Evolutionary conservation across 2,888 invertebrate species (phyloP), one percentile per base, ranked within the genome.

Genomic region (Drosophila ezoana): DNA sequence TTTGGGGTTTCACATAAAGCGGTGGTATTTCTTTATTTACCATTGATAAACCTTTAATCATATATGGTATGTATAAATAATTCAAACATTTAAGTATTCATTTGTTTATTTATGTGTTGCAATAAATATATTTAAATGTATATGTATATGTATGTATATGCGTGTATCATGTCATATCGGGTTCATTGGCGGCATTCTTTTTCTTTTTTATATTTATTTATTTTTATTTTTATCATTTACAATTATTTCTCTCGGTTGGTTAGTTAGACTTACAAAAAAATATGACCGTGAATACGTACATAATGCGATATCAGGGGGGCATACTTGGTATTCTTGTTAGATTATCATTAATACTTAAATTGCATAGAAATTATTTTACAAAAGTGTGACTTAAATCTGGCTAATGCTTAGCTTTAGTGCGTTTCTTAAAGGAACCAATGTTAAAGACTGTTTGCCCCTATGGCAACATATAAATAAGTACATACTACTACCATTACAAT

Each of bases 11-110:
- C 90, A 91, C 91, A 91, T 91, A 91, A 91, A 91, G 91, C 91
- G 91, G 91, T 91, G 91, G 91, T 91, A 90, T 90, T 90, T 91
- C 87, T 90, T 91, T 91, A 90, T 90, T 90, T 90, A 90, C 87
- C 90, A 90, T 90, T 87, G 83, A 85, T 86, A 87, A 84, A 90
- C 90, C 80, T 76, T 80, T 78, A 87, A 79, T 79, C 79, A 75
- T 81, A 84, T 89, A 86, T 82, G 61, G 73, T 85, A 66, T 87
- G 63, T 79, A 83, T 87, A 88, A 88, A 88, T 89, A 89, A 85
- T 88, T 73, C 72, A 89, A 86, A 89, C 81, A 86, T 83, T 70
- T 65, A 75, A 60, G 79, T 68, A 74, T 76, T 76, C 66, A 72
- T 69, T 78, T 76, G 62, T 49, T 78, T 72, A 61, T 56, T 80